Evolutionary conservation across 1,140 invertebrate genomes (phyloP), one percentile per base, ranked within the genome.

Genomic region (Ptiloglossa arizonensis): DNA sequence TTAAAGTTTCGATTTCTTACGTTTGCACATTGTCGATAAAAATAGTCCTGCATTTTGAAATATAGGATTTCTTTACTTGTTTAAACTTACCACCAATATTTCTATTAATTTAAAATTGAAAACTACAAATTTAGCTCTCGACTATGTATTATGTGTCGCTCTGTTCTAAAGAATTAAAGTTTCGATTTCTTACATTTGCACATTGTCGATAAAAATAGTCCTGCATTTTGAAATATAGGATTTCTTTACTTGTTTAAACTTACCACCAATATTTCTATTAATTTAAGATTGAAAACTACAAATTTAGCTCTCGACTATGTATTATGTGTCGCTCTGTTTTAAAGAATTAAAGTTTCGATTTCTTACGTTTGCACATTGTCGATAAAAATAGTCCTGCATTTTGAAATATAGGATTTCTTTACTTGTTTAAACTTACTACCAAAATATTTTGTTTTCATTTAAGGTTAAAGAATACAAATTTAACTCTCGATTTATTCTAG

Each of bases 121-220:
- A n/a, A n/a, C n/a, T n/a, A n/a, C n/a, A n/a, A n/a, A n/a, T n/a
- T n/a, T n/a, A n/a, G n/a, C n/a, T n/a, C n/a, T n/a, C n/a, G n/a
- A 83, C 81, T 79, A 66, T 66, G 60, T 71, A 72, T 82, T 83
- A 79, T 78, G 73, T 54, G 67, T 46, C 67, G 50, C 35, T 29
- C 13, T 27, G 17, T 41, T 56, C 35, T 17, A 54, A 35, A 60
- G 41, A 59, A 84, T 83, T 80, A 76, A 68, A 57, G 29, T 32
- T 66, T 63, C n/a, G 29, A 22, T 56, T 66, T 70, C 66, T 82
- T 32, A 24, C 3, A 5, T 15, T 27, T 0, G 15, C 22, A 32
- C 2, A 8, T 44, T 24, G 8, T 9, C 1, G 35, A 35, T 8
- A 35, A 35, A 35, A 35, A 6, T 35, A 5, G 5, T 35, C 13